Conservation (phyloP, 2,888 invertebrate species). For the Meiosimyza platycephala region DNA sequence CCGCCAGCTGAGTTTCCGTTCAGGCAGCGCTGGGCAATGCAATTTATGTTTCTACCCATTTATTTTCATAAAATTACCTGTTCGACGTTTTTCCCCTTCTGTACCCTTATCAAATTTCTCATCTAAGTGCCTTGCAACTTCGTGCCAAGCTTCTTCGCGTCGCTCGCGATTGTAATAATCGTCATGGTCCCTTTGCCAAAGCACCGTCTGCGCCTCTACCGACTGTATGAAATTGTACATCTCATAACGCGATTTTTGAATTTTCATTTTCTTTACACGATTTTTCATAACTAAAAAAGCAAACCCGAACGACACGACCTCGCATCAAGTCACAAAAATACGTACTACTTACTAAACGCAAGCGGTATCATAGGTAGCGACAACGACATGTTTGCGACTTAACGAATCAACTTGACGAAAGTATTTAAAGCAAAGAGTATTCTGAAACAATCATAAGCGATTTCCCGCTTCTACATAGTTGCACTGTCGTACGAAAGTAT, state of each 20-base stretch:
- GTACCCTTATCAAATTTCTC: slow-evolving; percentile 44
- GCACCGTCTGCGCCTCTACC: slow-evolving; percentile 47
- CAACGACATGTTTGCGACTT: slow-evolving; percentile 20
- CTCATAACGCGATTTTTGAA: slow-evolving; percentile 52
- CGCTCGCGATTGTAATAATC: slow-evolving; percentile 53
- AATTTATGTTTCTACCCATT: too few species aligned
- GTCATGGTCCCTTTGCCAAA: slow-evolving; percentile 53
- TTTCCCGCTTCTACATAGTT: too few species aligned
- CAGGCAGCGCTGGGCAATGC: too few species aligned
- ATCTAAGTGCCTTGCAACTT: slow-evolving; percentile 49
- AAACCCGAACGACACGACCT: slow-evolving; percentile 25
- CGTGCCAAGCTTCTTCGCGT: slow-evolving; percentile 53
- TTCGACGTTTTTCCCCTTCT: slow-evolving; percentile 48
- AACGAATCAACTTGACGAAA: slow-evolving; percentile 11
- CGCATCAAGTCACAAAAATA: neutral
- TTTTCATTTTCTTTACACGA: slow-evolving; percentile 47
- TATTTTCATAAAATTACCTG: slow-evolving; percentile 43
- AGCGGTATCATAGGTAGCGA: neutral
- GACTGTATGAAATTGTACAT: slow-evolving; percentile 56
- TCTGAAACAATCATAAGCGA: too few species aligned
- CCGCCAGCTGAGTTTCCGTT: too few species aligned
- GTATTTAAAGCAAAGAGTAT: neutral
- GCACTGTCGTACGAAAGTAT: too few species aligned
- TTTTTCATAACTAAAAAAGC: neutral
- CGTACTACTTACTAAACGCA: slow-evolving; percentile 18